Evolutionary conservation across 2,113 vertebrate species (phyloP), one percentile per base, ranked within the genome.

Genomic region (Catagonus wagneri): DNA sequence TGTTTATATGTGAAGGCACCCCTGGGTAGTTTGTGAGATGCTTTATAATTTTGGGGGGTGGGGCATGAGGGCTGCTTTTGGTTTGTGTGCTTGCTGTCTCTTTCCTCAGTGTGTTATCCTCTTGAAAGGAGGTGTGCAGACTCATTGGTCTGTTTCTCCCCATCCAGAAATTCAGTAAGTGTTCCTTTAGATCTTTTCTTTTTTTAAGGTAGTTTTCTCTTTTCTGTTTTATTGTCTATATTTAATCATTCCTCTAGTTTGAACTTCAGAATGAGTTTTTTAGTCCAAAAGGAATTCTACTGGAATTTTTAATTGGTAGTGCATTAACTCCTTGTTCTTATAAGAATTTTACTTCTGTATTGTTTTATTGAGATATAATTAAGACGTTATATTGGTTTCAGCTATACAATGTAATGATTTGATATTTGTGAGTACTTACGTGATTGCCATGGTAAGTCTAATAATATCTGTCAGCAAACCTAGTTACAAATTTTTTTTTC

Each of bases 181-280:
- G 39, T 39, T 93, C 50, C 90, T 19, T 81, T 83, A 89, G 15
- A 54, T 76, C 13, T 69, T n/a, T 76, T 76, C 13, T 69, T n/a
- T 76, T 50, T 69, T 83, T 17, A 32, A 69, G 75, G 29, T 66
- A 66, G 34, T 93, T 52, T 90, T 65, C 34, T 87, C 63, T 93
- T 89, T 94, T 39, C 54, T 1, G n/a, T 95, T 90, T 79, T 85
- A 63, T 74, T 91, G n/a, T 1, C 22, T 74, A 34, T 44, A 44
- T 90, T 85, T 72, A 83, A 44, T 66, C 34, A 61, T 90, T 93
- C 25, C 68, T 91, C 52, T 56, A 58, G 23, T 66, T 93, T 93
- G 20, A 93, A 66, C 50, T 84, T 89, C 66, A 84, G 78, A 83
- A 89, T 60, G 34, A 84, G 23, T 66, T 79, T 89, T 54, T 94